Evolutionary conservation across 2,113 vertebrate species (phyloP), one percentile per base, ranked within the genome.

Genomic region (Zosterops borbonicus): DNA sequence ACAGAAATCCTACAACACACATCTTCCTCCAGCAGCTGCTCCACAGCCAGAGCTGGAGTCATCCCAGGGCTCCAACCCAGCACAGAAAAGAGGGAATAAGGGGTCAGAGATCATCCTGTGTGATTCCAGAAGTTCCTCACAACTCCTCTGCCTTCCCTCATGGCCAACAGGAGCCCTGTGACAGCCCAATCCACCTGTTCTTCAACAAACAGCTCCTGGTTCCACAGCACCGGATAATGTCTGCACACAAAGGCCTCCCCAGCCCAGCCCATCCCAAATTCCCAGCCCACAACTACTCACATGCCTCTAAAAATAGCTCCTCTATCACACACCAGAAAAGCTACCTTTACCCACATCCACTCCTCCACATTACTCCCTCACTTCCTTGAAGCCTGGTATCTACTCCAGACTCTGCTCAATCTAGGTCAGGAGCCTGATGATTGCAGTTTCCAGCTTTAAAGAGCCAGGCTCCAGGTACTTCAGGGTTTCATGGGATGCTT

Each of bases 341-440:
- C 18, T 59, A 84, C 85, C 79, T 60, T 95, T 84, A 77, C 83
- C 83, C 71, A 56, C 85, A 78, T 44, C 33, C 52, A 67, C 78
- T 83, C 56, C 59, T 27, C 62, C 77, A 77, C 70, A 9, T 11
- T 87, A 49, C 74, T 92, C 70, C 83, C 42, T 80, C 73, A 13
- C 69, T 84, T 95, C 75, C 89, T 94, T 70, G 82, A 70, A 95
- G 68, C 63, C 52, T 85, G 70, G 14, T 67, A 86, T 71, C 82
- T 79, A 64, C 87, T 91, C 63, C 52, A 75, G 53, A 47, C 50
- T 75, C 74, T 80, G 59, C 89, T 90, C 50, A 90, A 92, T 95
- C 87, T 95, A 70, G 94, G 94, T 94, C 95, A 95, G 84, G 71
- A 88, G 79, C 68, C 46, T 94, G 63, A 79, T 10, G 60, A 58